Evolutionary conservation across 1,140 invertebrate genomes (phyloP), one percentile per base, ranked within the genome.

Genomic region (Callitettix versicolor): DNA sequence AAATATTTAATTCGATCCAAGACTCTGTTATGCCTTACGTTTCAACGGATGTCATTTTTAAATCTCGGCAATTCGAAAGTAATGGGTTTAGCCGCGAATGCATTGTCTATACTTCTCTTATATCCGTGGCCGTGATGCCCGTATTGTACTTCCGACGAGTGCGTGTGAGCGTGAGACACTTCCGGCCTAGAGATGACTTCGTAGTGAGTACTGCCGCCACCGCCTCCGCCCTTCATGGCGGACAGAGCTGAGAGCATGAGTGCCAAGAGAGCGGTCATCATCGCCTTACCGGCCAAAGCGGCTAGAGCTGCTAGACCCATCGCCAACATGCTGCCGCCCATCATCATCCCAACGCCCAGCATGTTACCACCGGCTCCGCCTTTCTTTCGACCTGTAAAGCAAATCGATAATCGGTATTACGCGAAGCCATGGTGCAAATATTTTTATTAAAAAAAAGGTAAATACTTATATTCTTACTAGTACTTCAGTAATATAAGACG

Each of bases 181-280:
- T 88, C 75, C 0, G 86, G 86, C 60, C 88, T 88, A 46, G 84
- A 81, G 24, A 90, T 81, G 47, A 89, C 86, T 68, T 89, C 86
- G 63, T 90, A 90, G 0, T 85, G 88, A 1, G 85, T 86, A 21
- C 82, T 84, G 14, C 55, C 49, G 1, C 59, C 59, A 18, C 79
- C 77, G n/a, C 79, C 79, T 11, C 82, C 80, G 5, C 75, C 64
- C 61, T 88, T 88, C 6, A 90, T 67, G 0, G 85, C 85, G 26
- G 86, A 76, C 33, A 88, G 80, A 3, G 81, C 83, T 0, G 86
- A 84, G 0, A 89, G 68, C 63, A 87, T 79, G 1, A 89, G 69
- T 0, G 87, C 84, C 76, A 88, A 81, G 38, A 89, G 63, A 12
- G 82, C 85, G 0, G 85, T 86, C 81, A 88, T 86, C 11, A 90